These are phyloP conservation scores for Balanococcus diminutus DNA, from an alignment of 2,888 invertebrate genomes.

Conservation along the genomic window DNA sequence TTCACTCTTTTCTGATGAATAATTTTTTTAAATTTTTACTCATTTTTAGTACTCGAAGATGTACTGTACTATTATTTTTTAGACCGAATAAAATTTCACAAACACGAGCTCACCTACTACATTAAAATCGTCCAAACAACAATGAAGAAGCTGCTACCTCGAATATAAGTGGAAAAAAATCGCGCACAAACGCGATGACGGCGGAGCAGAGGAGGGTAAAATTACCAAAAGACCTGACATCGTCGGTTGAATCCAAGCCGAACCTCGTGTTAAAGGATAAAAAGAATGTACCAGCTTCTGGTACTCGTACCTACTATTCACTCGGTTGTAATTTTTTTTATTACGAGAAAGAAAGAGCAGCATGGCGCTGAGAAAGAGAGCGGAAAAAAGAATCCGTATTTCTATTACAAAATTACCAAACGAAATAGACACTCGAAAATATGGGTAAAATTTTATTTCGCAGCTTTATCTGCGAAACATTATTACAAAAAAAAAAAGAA, in stretches of 20 bases:
- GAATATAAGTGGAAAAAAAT: not conserved
- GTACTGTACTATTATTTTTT: too few species aligned
- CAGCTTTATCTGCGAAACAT: constrained; percentile 22
- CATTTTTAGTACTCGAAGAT: too few species aligned
- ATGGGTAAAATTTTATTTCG: constrained; percentile 16
- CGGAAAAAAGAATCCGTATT: not conserved
- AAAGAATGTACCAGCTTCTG: not conserved
- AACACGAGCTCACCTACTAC: too few species aligned
- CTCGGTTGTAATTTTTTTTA: not conserved
- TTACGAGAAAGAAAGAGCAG: not conserved
- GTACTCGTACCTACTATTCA: not conserved
- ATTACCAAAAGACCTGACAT: not conserved
- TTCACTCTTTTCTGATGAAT: too few species aligned
- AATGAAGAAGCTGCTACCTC: too few species aligned
- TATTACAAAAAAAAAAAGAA: not conserved
- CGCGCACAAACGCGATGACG: not conserved
- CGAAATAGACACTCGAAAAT: constrained; percentile 4
- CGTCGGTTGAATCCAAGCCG: not conserved
- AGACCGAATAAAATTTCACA: too few species aligned
- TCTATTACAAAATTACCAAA: constrained; percentile 7
- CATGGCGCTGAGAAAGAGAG: not conserved
- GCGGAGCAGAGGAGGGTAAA: not conserved
- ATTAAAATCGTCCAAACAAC: too few species aligned
- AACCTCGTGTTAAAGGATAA: not conserved
- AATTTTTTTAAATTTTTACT: too few species aligned